phyloP scores from a whole-genome alignment of 2,888 invertebrate genomes.

The Trichopoda pennipes region DNA sequence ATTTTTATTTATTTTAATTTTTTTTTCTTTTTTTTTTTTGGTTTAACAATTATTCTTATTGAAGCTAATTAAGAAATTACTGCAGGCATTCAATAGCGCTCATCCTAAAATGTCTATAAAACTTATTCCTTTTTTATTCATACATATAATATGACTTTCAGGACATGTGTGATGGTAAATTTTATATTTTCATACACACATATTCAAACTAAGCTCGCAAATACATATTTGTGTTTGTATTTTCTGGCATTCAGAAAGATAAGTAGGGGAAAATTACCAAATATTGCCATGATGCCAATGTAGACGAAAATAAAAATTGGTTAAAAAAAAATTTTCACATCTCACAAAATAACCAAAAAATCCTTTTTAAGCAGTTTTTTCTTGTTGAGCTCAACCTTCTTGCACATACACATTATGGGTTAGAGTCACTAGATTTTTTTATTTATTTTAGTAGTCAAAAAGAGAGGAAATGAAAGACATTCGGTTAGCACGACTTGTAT shows the following conservation, averaged over 20 bases:
- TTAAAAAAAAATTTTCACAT: constrained; percentile 34
- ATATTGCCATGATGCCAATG: constrained; percentile 55
- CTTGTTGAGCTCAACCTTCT: constrained; percentile 36
- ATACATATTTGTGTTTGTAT: not conserved
- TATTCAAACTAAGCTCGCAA: not conserved
- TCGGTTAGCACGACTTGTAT: not conserved
- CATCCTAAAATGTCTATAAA: constrained; percentile 67
- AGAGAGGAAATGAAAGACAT: not conserved
- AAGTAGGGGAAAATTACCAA: constrained; percentile 66
- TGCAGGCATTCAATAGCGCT: constrained; percentile 75
- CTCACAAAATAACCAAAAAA: constrained; percentile 63
- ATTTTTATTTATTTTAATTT: not conserved
- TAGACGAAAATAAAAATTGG: constrained; percentile 12
- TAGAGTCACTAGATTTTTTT: constrained; percentile 29
- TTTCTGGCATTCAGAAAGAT: constrained; percentile 37
- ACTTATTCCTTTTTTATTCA: constrained; percentile 46
- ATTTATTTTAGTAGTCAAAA: constrained; percentile 43
- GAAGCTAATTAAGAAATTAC: constrained; percentile 79
- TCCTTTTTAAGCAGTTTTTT: constrained; percentile 51
- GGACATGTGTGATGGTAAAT: constrained; percentile 46
- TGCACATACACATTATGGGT: constrained; percentile 8
- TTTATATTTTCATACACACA: not conserved
- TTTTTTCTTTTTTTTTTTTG: constrained; percentile 9
- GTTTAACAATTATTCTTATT: constrained; percentile 56
- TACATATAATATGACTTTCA: constrained; percentile 17